phyloP scores from a whole-genome alignment of 2,797 vertebrate genomes.

The Silurus lanzhouensis region DNA sequence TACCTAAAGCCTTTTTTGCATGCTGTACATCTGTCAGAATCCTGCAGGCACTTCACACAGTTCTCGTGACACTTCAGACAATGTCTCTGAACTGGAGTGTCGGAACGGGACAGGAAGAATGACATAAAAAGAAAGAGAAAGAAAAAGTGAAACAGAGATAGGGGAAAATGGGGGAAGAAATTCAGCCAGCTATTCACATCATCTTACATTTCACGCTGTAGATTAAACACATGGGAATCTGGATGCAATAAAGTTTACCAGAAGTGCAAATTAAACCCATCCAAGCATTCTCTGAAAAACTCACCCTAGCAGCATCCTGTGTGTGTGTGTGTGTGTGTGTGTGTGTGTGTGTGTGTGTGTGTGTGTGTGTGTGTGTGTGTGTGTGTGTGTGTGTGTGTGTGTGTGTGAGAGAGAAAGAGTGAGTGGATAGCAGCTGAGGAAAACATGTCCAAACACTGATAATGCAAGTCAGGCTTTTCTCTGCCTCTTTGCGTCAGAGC shows the following conservation, averaged over 20 bases:
- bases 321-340: slow-evolving; percentile 15
- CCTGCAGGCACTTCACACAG: slow-evolving; percentile 79
- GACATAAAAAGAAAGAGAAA: neutral
- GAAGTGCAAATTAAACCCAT: slow-evolving; percentile 28
- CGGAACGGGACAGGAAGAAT: slow-evolving; percentile 14
- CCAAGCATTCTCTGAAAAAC: slow-evolving; percentile 28
- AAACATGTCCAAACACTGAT: slow-evolving; percentile 18
- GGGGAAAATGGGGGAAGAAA: neutral
- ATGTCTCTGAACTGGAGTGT: slow-evolving; percentile 77
- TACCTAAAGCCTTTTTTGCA: slow-evolving; percentile 88
- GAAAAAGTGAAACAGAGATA: neutral
- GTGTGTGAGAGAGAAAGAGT: neutral
- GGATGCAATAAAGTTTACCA: slow-evolving; percentile 25
- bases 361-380: slow-evolving; percentile 23
- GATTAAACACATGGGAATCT: slow-evolving; percentile 34
- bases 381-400: slow-evolving; percentile 13
- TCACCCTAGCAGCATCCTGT: slow-evolving; percentile 26
- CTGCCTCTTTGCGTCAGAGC: slow-evolving; percentile 27
- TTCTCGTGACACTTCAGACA: slow-evolving; percentile 84
- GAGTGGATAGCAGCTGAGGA: slow-evolving; percentile 24
- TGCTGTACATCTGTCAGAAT: slow-evolving; percentile 80
- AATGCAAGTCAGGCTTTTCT: slow-evolving; percentile 17
- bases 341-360: slow-evolving; percentile 14
- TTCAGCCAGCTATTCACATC: slow-evolving; percentile 23
- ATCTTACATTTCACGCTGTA: slow-evolving; percentile 27